Base-by-base conservation (phyloP, 2,888 invertebrate species). In the Rhingia campestris region DNA sequence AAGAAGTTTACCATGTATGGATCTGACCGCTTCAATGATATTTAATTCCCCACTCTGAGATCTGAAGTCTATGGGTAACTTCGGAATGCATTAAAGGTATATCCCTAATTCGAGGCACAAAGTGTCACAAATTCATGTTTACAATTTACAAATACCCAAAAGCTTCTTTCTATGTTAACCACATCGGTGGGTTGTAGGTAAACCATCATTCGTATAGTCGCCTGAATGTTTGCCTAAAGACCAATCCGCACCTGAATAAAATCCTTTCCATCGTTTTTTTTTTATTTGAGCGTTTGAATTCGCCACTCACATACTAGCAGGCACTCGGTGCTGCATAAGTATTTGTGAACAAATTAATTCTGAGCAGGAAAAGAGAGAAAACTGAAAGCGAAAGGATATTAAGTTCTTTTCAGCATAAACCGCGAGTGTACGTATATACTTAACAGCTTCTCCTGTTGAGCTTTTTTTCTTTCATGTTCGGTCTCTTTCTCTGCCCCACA, bases 331-430 rank as follows among this genome's bases (percentile, higher is more conserved):
- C 32, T 37, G 30, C 6, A 47, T n/a, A 47, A 58, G 69, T 69
- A 30, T 69, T 51, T 3, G 69, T 69, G 45, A 22, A 51, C 35
- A 56, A 70, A 70, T 58, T 45, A 12, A 7, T 47, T 37, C 39
- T 14, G 14, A 54, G 12, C 43, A 67, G 6, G 22, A n/a, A 47
- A 77, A 63, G 70, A 77, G 77, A 77, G 77, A 54, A 35, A 51
- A 76, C 37, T 77, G 81, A 86, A 81, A 73, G 81, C 75, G 84
- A 85, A 85, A 85, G 75, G 66, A 80, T 66, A 56, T 64, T 59
- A 77, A 70, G 45, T 54, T 75, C 58, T 43, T 79, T 61, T 61
- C 61, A 61, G 56, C 49, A 37, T 22, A 63, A 22, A 32, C 32
- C n/a, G 37, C 51, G 72, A 69, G 69, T 72, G 41, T 49, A 12